Evolutionary conservation across 2,888 invertebrate genomes (phyloP).

Genomic region (Cantharis rufa): DNA sequence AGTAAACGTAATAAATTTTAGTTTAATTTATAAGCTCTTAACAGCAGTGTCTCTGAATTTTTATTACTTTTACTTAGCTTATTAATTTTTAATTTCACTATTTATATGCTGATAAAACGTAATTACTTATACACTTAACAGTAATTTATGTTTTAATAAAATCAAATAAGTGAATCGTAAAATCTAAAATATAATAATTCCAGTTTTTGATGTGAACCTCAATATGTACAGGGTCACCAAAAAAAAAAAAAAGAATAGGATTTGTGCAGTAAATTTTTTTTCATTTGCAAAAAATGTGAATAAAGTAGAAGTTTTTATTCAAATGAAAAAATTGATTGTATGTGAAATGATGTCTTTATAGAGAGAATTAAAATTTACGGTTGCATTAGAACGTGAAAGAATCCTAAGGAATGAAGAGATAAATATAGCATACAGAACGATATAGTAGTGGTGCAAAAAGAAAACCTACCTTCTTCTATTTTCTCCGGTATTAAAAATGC

Average conservation of each 20-base stretch:
- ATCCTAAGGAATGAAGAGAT: slow-evolving; percentile 19
- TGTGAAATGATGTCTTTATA: slow-evolving; percentile 1
- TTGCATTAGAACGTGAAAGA: slow-evolving; percentile 24
- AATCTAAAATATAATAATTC: too few species aligned
- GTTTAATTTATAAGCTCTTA: too few species aligned
- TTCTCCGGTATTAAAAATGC: slow-evolving; percentile 38
- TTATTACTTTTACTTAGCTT: too few species aligned
- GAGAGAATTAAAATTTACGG: slow-evolving; percentile 28
- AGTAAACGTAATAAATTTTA: too few species aligned
- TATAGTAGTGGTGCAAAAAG: slow-evolving; percentile 19
- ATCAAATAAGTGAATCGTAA: too few species aligned
- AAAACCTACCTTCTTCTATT: slow-evolving; percentile 21
- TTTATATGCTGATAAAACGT: too few species aligned
- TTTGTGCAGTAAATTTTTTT: background rate
- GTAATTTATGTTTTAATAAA: too few species aligned
- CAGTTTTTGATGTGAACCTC: too few species aligned
- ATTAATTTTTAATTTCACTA: too few species aligned
- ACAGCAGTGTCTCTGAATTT: too few species aligned
- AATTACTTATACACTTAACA: too few species aligned
- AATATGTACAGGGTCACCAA: too few species aligned
- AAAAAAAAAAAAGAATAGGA: background rate
- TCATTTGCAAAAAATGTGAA: background rate
- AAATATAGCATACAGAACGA: slow-evolving; percentile 21
- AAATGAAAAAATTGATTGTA: background rate
- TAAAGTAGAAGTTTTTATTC: background rate